Conservation (phyloP, 2,888 invertebrate species). For the Eupeodes luniger region DNA sequence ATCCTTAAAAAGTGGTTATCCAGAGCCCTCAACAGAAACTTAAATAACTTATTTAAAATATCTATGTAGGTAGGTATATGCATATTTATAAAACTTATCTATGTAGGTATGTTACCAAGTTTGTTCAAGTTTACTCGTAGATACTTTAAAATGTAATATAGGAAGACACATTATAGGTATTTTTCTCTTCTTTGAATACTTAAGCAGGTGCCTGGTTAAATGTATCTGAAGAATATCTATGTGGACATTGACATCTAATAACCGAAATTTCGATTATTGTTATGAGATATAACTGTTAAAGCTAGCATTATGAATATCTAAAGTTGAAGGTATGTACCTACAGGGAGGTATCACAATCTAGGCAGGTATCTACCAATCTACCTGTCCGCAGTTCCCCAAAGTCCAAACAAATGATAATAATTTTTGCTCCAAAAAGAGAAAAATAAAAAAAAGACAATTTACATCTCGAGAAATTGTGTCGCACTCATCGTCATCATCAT, state of each 20-base stretch:
- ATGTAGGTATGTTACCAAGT: no score
- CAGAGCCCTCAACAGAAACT: no score
- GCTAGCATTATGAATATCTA: neutral
- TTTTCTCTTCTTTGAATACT: no score
- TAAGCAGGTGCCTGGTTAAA: no score
- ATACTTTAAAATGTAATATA: no score
- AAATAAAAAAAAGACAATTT: constrained; percentile 31
- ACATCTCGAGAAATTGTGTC: constrained; percentile 63
- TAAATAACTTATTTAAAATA: no score
- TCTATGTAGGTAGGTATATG: no score
- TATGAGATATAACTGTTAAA: neutral
- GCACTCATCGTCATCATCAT: constrained; percentile 33
- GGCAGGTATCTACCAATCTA: constrained; percentile 16
- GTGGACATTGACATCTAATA: neutral
- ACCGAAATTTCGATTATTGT: neutral
- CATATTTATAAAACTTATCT: no score
- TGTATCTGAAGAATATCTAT: no score
- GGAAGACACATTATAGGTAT: no score
- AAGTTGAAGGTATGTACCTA: neutral
- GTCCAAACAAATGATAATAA: constrained; percentile 41
- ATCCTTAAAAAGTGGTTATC: no score
- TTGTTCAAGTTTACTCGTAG: no score
- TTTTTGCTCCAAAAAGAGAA: constrained; percentile 54
- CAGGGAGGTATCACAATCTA: neutral
- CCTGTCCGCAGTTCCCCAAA: constrained; percentile 34